phyloP scores from a whole-genome alignment of 1,140 invertebrate genomes.

The Drosophila setifemur region DNA sequence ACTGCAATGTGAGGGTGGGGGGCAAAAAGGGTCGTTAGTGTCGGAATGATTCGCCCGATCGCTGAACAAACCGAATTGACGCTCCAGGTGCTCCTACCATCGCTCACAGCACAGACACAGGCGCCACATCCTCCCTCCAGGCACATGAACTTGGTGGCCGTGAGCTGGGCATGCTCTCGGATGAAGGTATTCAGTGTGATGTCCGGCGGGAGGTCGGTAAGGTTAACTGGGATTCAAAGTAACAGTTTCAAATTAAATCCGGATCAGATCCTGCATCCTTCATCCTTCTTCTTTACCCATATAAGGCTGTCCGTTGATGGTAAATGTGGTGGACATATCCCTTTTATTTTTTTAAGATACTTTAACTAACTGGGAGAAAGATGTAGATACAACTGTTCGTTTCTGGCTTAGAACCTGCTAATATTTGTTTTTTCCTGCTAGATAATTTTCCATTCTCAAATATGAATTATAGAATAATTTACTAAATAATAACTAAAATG shows the following conservation, averaged over 20 bases:
- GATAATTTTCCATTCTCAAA: slow-evolving; percentile 10
- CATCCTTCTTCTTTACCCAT: slow-evolving; percentile 54
- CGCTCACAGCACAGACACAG: slow-evolving; percentile 88
- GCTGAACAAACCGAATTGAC: slow-evolving; percentile 88
- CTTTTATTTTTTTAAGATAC: neutral
- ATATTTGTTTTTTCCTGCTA: neutral
- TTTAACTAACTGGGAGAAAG: neutral
- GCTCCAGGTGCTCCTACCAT: slow-evolving; percentile 85
- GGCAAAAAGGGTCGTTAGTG: neutral
- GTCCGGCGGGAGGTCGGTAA: slow-evolving; percentile 70
- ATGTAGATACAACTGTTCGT: slow-evolving; percentile 2
- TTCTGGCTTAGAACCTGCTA: neutral
- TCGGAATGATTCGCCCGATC: neutral
- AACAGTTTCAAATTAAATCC: neutral
- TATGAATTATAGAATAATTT: slow-evolving; percentile 12
- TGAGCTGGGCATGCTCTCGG: slow-evolving; percentile 86
- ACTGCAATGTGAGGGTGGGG: slow-evolving; percentile 83
- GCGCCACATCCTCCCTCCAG: slow-evolving; percentile 92
- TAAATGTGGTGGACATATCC: slow-evolving; percentile 75
- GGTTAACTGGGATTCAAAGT: slow-evolving; percentile 59
- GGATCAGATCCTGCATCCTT: neutral
- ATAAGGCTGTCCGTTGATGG: slow-evolving; percentile 82
- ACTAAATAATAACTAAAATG: neutral
- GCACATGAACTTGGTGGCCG: slow-evolving; percentile 92
- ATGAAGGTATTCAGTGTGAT: slow-evolving; percentile 88